Evolutionary conservation across 1,140 invertebrate genomes (phyloP).

Genomic region (Musca vetustissima): DNA sequence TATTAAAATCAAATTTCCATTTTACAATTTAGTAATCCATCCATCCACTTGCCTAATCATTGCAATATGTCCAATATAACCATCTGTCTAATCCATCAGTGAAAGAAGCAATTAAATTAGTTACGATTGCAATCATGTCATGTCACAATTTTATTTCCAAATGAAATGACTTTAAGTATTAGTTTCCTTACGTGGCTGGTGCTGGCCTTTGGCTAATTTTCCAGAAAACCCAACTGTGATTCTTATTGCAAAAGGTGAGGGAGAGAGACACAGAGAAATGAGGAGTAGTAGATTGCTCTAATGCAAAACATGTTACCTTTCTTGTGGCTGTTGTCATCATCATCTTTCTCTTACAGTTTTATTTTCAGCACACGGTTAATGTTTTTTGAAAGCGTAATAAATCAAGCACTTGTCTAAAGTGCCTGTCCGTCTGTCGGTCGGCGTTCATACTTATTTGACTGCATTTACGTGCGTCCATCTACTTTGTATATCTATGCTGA

Average conservation of each 20-base stretch:
- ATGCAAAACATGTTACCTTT: not conserved
- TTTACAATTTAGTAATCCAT: no score
- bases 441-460: no score
- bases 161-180: no score
- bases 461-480: no score
- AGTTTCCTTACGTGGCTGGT: not conserved
- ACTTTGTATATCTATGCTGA: no score
- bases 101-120: slow-evolving; percentile 32
- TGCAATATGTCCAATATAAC: no score
- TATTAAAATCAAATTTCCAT: no score
- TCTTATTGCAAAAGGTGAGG: not conserved
- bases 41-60: no score
- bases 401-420: slow-evolving; percentile 28
- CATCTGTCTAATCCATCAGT: no score
- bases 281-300: no score
- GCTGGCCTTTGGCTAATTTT: not conserved
- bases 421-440: slow-evolving; percentile 11
- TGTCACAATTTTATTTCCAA: slow-evolving; percentile 1
- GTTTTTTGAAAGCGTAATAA: slow-evolving; percentile 31
- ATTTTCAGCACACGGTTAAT: slow-evolving; percentile 1
- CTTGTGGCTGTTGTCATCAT: not conserved
- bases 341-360: not conserved
- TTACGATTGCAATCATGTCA: slow-evolving; percentile 31
- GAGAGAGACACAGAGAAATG: no score
- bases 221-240: not conserved